phyloP scores from a whole-genome alignment of 2,888 invertebrate genomes.

The Pasiphila rectangulata region DNA sequence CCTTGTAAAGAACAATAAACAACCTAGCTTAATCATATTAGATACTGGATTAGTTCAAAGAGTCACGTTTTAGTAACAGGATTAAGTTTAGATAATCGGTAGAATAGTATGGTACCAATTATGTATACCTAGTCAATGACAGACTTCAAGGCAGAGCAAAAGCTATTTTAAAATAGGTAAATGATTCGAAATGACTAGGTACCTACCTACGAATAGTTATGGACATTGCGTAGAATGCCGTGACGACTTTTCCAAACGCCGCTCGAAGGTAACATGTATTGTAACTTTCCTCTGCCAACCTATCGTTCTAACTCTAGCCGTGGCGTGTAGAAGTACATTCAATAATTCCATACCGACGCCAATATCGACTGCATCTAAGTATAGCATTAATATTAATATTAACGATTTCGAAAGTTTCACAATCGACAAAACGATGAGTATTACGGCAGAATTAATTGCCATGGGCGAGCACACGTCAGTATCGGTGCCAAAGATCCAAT shows the following conservation, averaged over 20 bases:
- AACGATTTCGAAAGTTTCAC: conserved; percentile 32
- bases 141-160: too few relatives aligned
- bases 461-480: conserved; percentile 29
- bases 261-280: background rate
- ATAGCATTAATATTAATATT: conserved; percentile 22
- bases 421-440: conserved; percentile 28
- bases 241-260: conserved; percentile 7
- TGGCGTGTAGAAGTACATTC: conserved; percentile 2
- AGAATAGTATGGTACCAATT: background rate
- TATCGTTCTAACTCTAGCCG: background rate
- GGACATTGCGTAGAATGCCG: conserved; percentile 7
- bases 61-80: conserved; percentile 50
- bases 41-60: conserved; percentile 34
- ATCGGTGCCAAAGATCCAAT: conserved; percentile 36
- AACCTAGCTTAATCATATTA: conserved; percentile 40
- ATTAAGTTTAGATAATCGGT: conserved; percentile 28
- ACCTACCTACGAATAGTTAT: conserved; percentile 1
- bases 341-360: conserved; percentile 13
- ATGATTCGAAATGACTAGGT: background rate
- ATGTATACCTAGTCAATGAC: background rate
- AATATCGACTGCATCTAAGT: conserved; percentile 21
- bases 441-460: conserved; percentile 35
- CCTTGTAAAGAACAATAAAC: background rate
- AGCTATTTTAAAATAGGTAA: too few relatives aligned
- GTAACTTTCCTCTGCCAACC: conserved; percentile 5